phyloP scores from a whole-genome alignment of 2,888 invertebrate genomes.

The Tortrix viridana region DNA sequence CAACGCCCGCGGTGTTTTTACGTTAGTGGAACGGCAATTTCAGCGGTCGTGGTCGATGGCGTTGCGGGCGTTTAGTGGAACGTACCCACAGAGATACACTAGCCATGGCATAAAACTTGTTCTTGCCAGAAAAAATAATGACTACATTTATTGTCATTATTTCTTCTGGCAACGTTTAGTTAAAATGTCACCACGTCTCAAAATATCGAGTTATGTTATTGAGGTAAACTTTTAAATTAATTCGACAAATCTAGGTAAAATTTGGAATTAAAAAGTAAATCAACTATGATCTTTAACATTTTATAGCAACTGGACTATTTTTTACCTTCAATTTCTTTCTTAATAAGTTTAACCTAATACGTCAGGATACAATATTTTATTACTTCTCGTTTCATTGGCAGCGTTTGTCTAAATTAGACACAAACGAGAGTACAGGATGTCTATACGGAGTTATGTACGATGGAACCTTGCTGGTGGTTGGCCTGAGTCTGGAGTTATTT shows the following conservation, averaged over 20 bases:
- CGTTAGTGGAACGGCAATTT: too few species aligned
- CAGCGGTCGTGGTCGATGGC: too few species aligned
- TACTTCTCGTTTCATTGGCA: conserved; percentile 59
- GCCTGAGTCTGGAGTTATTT: conserved; percentile 87
- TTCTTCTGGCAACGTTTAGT: conserved; percentile 45
- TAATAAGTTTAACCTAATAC: conserved; percentile 51
- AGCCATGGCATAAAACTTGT: too few species aligned
- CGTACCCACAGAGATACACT: too few species aligned
- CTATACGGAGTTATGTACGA: conserved; percentile 90
- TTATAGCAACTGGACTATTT: not conserved
- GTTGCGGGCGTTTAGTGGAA: too few species aligned
- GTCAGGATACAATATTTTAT: conserved; percentile 51
- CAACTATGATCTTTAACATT: not conserved
- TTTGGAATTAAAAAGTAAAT: not conserved
- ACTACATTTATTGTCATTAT: too few species aligned
- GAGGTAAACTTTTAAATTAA: conserved; percentile 82
- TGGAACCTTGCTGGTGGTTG: conserved; percentile 87
- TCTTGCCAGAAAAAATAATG: too few species aligned
- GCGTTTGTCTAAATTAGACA: conserved; percentile 87
- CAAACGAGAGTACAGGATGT: conserved; percentile 86
- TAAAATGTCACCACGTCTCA: conserved; percentile 90
- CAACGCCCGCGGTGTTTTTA: too few species aligned
- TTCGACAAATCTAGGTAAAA: not conserved
- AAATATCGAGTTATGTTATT: conserved; percentile 88
- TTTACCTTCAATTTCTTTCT: not conserved